phyloP scores from a whole-genome alignment of 2,797 vertebrate genomes.

The Amblyraja radiata region DNA sequence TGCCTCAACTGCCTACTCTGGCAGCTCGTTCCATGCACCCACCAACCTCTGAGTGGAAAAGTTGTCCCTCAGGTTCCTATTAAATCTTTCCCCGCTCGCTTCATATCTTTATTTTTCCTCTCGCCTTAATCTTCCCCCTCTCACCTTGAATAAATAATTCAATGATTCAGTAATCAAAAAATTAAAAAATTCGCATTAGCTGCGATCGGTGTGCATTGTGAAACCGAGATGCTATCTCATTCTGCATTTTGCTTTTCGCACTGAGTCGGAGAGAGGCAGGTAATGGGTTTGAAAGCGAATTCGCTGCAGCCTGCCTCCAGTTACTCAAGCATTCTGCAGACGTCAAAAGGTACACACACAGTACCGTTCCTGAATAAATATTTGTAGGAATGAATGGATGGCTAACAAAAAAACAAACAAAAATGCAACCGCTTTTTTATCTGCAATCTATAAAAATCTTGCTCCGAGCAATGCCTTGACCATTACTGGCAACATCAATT shows the following conservation, averaged over 20 bases:
- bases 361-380: constrained; percentile 24
- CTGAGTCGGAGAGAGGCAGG: not conserved
- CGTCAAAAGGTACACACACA: not conserved
- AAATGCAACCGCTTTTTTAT: not conserved
- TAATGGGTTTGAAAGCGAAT: constrained; percentile 22
- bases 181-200: not conserved
- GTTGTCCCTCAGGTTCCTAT: too few relatives aligned
- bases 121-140: too few relatives aligned
- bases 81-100: too few relatives aligned
- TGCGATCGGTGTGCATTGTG: not conserved
- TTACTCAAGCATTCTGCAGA: constrained; percentile 16
- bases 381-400: not conserved
- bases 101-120: too few relatives aligned
- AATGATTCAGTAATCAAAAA: not conserved
- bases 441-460: not conserved
- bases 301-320: constrained; percentile 14
- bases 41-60: too few relatives aligned
- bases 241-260: not conserved
- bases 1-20: too few relatives aligned
- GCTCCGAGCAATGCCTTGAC: not conserved
- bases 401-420: not conserved
- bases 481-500: not conserved
- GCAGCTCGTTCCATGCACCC: too few relatives aligned
- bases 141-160: not conserved
- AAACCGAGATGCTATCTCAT: not conserved